Evolutionary conservation across 2,113 vertebrate species (phyloP).

Genomic region (Mormyrus iriodes): DNA sequence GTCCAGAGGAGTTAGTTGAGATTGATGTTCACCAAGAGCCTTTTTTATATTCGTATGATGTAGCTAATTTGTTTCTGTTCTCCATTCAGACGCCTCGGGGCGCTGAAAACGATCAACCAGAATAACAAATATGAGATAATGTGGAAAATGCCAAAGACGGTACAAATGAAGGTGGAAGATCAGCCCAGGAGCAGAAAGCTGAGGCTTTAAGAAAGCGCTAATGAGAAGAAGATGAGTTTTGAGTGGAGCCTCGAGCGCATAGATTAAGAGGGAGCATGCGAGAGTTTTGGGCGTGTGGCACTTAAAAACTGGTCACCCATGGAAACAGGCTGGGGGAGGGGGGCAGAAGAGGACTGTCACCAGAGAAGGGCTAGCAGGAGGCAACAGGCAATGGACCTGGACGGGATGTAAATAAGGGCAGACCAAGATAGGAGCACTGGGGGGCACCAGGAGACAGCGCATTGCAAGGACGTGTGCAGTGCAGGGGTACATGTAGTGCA

Average conservation of each 20-base stretch:
- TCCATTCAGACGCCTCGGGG: not conserved
- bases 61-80: not conserved
- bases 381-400: not conserved
- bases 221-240: not conserved
- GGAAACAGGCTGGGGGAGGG: not conserved
- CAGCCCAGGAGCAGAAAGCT: not conserved
- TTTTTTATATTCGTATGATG: not conserved
- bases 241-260: not conserved
- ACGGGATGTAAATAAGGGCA: not conserved
- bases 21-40: not conserved
- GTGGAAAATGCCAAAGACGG: not conserved
- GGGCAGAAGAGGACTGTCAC: not conserved
- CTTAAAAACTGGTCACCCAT: not conserved
- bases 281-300: not conserved
- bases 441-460: not conserved
- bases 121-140: not conserved
- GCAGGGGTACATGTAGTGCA: not conserved
- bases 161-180: not conserved
- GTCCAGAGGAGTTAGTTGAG: too few relatives aligned
- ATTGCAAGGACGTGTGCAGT: too few relatives aligned
- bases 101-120: not conserved
- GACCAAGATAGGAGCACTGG: not conserved
- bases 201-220: not conserved
- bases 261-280: not conserved
- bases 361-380: not conserved